Conservation (phyloP, 1,140 invertebrate genomes). For the Helicorthomorpha holstii region DNA sequence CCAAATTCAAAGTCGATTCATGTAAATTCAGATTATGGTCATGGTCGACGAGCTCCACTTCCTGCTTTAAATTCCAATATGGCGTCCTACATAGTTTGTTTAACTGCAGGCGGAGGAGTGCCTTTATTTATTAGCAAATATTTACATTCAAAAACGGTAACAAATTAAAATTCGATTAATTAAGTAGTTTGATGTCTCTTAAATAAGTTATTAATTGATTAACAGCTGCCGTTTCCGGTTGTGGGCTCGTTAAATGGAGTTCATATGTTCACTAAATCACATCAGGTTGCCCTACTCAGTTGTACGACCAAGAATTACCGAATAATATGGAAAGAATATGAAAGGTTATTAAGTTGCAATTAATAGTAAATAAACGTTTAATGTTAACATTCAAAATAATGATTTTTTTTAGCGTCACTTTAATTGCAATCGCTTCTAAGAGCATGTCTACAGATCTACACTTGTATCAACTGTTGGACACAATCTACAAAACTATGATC, state of each 20-base stretch:
- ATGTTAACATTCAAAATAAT: neutral
- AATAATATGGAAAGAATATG: neutral
- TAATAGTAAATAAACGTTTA: neutral
- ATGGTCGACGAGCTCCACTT: too few species aligned
- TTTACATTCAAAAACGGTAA: too few species aligned
- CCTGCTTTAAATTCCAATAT: too few species aligned
- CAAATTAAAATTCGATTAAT: too few species aligned
- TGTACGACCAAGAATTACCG: neutral
- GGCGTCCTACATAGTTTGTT: too few species aligned
- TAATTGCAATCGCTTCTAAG: neutral
- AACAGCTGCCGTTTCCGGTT: neutral
- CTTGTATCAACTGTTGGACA: conserved; percentile 33
- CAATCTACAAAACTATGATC: conserved; percentile 53
- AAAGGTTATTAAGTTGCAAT: neutral
- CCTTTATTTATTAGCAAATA: too few species aligned
- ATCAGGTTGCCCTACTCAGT: neutral
- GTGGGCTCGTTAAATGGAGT: neutral
- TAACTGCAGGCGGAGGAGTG: too few species aligned
- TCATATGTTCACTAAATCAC: neutral
- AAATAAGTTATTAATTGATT: too few species aligned
- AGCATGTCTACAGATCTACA: neutral
- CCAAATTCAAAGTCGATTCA: too few species aligned
- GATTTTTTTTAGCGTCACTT: neutral
- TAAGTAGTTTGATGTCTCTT: too few species aligned
- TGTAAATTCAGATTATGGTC: too few species aligned